Conservation (phyloP, 2,113 vertebrate genomes). For the Melanocharis versteri region DNA sequence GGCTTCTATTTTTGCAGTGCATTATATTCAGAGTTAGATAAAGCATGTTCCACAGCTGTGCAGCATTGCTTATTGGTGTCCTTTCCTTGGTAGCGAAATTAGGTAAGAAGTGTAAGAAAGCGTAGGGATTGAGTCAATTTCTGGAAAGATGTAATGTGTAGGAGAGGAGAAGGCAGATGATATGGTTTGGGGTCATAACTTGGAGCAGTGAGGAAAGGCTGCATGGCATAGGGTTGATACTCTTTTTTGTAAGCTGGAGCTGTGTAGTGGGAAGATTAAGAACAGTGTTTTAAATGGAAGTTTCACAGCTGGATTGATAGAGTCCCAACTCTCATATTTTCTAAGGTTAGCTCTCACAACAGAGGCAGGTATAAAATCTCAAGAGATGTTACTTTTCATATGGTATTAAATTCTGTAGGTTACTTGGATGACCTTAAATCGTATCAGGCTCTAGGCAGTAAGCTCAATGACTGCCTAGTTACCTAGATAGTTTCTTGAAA, state of each 20-base stretch:
- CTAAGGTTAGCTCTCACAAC: neutral
- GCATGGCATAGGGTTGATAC: neutral
- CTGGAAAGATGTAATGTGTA: neutral
- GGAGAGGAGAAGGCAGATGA: neutral
- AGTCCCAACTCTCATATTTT: neutral
- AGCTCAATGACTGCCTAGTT: neutral
- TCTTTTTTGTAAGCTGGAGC: neutral
- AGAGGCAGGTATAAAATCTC: neutral
- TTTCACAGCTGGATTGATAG: neutral
- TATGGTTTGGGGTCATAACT: neutral
- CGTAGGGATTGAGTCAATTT: neutral
- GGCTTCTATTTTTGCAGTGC: neutral
- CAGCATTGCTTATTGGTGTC: neutral
- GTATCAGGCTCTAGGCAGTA: neutral
- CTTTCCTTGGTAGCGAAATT: neutral
- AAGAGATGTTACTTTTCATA: neutral
- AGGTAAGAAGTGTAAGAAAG: neutral
- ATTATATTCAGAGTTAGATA: neutral
- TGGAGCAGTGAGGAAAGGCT: neutral
- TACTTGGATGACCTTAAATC: neutral
- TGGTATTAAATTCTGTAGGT: neutral
- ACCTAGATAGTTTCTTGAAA: neutral
- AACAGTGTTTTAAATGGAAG: neutral
- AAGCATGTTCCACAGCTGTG: neutral
- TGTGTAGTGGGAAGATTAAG: neutral